Evolutionary conservation across 1,140 invertebrate species (phyloP), one percentile per base, ranked within the genome.

Genomic region (Anoplophora glabripennis): DNA sequence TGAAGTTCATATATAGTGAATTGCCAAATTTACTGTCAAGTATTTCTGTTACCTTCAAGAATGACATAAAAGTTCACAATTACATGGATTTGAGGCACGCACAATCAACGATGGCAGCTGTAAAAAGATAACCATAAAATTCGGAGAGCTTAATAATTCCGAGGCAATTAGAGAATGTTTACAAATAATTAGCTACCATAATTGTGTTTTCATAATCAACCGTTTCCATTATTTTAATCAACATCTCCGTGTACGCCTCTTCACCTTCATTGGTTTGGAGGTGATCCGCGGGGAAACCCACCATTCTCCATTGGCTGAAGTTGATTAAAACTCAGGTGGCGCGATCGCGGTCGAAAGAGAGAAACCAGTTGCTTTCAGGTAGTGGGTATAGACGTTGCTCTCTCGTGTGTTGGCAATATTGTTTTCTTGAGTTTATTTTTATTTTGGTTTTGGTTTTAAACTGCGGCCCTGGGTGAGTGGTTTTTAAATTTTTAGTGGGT

Each of bases 161-260:
- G 54, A 57, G 49, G 63, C 65, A 69, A 69, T 69, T 69, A 69
- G 57, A 53, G 35, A 57, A 59, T 63, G 60, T 68, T 68, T 66
- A 72, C 66, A 71, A 71, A 72, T 67, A 72, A 73, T 73, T 73
- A 73, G 68, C 72, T 73, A 61, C 72, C 72, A 73, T 73, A 70
- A 72, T 72, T 67, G 68, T 59, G 61, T 66, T 59, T 64, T 67
- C 68, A 66, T 72, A 73, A 71, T 70, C 68, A 66, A 53, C 62
- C 59, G 66, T 69, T 73, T 68, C 72, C 72, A 73, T 73, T 73
- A 73, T 71, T 73, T 73, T 69, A 71, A 71, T 71, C 65, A 62
- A 54, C 41, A 33, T 28, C 4, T 9, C 17, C 15, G 28, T n/a
- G n/a, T 44, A 53, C 65, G 62, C 69, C 67, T 55, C 52, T 28